These are phyloP conservation scores for Solea solea DNA, from an alignment of 2,113 vertebrate species.

Conservation along the genomic window DNA sequence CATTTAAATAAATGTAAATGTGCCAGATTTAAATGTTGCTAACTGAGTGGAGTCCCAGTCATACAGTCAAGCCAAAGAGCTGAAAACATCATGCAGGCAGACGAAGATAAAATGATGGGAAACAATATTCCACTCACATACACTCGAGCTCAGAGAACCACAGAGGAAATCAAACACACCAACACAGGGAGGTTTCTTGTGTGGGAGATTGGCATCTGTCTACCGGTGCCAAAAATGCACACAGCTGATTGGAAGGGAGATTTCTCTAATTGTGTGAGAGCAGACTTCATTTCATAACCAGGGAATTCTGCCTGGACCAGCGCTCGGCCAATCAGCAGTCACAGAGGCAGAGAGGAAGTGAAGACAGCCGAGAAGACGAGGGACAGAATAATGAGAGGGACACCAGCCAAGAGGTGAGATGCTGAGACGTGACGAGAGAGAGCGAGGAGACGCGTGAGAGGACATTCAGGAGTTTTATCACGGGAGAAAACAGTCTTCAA, in stretches of 20 bases:
- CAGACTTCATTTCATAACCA: slow-evolving; percentile 40
- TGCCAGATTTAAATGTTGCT: not conserved
- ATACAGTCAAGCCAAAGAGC: slow-evolving; percentile 35
- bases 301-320: slow-evolving; percentile 44
- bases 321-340: slow-evolving; percentile 41
- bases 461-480: not conserved
- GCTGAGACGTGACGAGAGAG: slow-evolving; percentile 1
- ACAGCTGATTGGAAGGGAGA: slow-evolving; percentile 61
- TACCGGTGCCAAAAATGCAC: slow-evolving; percentile 65
- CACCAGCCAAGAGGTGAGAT: not conserved
- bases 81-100: slow-evolving; percentile 28
- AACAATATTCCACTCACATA: slow-evolving; percentile 41
- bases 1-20: not conserved
- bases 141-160: slow-evolving; percentile 58
- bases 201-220: slow-evolving; percentile 64
- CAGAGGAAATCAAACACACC: slow-evolving; percentile 62
- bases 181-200: slow-evolving; percentile 48
- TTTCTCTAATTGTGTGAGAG: slow-evolving; percentile 61
- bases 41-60: slow-evolving; percentile 7
- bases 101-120: slow-evolving; percentile 14
- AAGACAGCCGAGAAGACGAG: not conserved
- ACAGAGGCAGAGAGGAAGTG: slow-evolving; percentile 11
- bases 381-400: slow-evolving; percentile 8
- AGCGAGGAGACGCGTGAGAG: slow-evolving; percentile 16
- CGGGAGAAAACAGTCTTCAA: no score